A percentile compares a stretch with the other conserved stretches of the same genome.
phyloP scores from a whole-genome alignment of 2,113 vertebrate species.

The Ariopsis seemanni region DNA sequence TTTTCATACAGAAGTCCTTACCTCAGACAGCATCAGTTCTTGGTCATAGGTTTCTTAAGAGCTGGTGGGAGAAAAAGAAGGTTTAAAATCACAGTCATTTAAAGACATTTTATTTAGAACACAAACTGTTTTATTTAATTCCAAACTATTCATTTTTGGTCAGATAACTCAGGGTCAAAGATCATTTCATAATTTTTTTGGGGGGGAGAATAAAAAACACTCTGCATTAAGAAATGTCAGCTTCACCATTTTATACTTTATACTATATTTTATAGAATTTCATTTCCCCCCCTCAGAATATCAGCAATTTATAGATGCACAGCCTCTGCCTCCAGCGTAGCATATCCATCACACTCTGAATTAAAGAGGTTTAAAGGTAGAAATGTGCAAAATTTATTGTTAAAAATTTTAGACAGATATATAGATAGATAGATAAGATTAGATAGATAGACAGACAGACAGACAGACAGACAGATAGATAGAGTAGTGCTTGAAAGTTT shows the following conservation, averaged over 20 bases:
- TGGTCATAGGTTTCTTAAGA: conserved; percentile 36
- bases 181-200: background rate
- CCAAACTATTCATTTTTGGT: background rate
- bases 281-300: background rate
- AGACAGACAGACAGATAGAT: background rate
- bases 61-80: conserved; percentile 31
- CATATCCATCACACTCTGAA: background rate
- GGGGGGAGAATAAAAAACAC: background rate
- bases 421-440: background rate
- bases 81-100: background rate
- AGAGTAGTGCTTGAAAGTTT: too few relatives aligned
- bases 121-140: background rate
- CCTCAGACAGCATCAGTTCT: conserved; percentile 4
- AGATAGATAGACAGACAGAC: background rate
- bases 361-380: background rate
- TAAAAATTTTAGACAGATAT: background rate
- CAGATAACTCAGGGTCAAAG: background rate
- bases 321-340: background rate
- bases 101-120: background rate
- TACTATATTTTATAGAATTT: background rate
- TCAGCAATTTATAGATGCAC: background rate
- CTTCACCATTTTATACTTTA: background rate
- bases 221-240: background rate
- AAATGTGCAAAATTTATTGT: background rate
- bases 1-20: background rate